Base-by-base conservation (phyloP, 2,113 vertebrate genomes). In the Barnardius zonarius region DNA sequence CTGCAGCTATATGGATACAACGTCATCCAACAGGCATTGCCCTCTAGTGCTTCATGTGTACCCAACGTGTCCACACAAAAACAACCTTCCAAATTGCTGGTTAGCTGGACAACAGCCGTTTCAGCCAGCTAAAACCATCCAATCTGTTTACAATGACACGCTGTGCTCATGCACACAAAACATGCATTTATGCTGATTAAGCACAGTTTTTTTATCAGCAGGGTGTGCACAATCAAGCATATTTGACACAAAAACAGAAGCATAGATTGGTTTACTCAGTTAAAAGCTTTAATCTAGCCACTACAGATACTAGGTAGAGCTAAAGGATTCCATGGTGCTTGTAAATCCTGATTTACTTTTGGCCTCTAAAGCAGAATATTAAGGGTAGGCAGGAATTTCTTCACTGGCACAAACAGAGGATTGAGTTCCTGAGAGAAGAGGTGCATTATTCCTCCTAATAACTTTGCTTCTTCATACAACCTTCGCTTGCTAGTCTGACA, bases 241-340 rank as follows among this genome's bases (percentile, higher is more conserved):
- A 48, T 84, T 95, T 90, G 51, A 62, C 62, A 93, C 55, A 78
- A 90, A 86, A 84, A 35, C 24, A 44, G 64, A 92, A 78, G 28
- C 80, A 44, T 31, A 48, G 76, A 48, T 78, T 48, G 39, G 52
- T 86, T 95, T 96, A 86, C 76, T 86, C 61, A 86, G 83, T 90
- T 88, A 88, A 96, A 93, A 82, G 69, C 68, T 84, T 81, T 83
- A 61, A 83, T 78, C 62, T 75, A 39, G 35, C 79, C 81, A n/a
- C 51, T 78, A 15, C 57, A 70, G 67, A 19, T 83, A 51, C 41
- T 51, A 66, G 31, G 15, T 17, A 44, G 64, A 69, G 59, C 41
- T 92, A 24, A 75, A 91, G 74, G 31, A 83, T 88, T 70, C 49
- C 17, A 9, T 2, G 20, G 16, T 41, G 22, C 17, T 80, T 80